A percentile compares a stretch with the other conserved stretches of the same genome.
Conservation (phyloP, 1,140 invertebrate species). For the Tetragonula clypearis region DNA sequence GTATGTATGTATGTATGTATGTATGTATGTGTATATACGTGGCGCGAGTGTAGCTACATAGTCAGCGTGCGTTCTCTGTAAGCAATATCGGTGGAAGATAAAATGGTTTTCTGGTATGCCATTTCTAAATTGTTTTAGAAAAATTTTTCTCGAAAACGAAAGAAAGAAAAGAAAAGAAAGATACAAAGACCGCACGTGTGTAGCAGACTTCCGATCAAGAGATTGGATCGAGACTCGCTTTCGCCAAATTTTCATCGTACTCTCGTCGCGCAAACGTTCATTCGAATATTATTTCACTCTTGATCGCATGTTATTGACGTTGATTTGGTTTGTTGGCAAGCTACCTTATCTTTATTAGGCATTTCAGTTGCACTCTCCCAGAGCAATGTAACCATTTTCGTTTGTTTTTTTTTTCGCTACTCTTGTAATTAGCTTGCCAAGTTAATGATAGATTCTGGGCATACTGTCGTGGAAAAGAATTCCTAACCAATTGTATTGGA, state of each 20-base stretch:
- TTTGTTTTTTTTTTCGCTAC: not conserved
- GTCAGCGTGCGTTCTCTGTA: conserved; percentile 45
- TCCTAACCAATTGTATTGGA: conserved; percentile 8
- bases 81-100: conserved; percentile 41
- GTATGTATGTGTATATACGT: not conserved
- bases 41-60: conserved; percentile 11
- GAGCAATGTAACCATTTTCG: not conserved
- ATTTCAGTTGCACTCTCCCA: not conserved
- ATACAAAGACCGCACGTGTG: too few species aligned
- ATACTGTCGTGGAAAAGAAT: conserved; percentile 13
- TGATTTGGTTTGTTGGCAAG: not conserved
- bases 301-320: not conserved
- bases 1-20: too few species aligned
- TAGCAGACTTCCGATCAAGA: too few species aligned
- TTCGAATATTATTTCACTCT: too few species aligned
- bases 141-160: not conserved
- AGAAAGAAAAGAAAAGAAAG: too few species aligned
- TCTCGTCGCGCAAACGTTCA: not conserved
- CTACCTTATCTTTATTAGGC: not conserved
- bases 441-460: not conserved
- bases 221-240: too few species aligned
- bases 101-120: conserved; percentile 50
- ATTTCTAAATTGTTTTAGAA: conserved; percentile 61
- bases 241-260: not conserved
- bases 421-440: not conserved